These are phyloP conservation scores for Drosophila austrosaltans DNA, from an alignment of 2,888 invertebrate genomes.

Conservation along the genomic window DNA sequence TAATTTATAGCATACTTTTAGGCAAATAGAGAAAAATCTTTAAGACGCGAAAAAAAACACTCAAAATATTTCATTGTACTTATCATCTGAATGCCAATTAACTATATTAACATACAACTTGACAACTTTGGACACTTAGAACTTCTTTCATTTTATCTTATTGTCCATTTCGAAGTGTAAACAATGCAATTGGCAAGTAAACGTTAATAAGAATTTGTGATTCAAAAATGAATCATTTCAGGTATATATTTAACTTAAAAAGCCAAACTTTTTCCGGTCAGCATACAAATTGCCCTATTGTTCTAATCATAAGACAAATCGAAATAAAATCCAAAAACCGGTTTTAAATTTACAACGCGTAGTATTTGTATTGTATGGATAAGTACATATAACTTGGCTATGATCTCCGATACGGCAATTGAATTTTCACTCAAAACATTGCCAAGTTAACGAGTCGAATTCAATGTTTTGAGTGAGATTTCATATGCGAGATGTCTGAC, in stretches of 20 bases:
- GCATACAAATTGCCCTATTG: conserved; percentile 5
- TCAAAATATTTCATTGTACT: conserved; percentile 18
- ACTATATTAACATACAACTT: conserved; percentile 12
- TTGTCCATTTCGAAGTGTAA: conserved; percentile 19
- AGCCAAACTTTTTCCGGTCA: neutral
- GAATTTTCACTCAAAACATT: conserved; percentile 1
- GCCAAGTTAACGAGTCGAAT: neutral
- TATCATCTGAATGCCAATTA: conserved; percentile 2
- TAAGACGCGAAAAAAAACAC: neutral
- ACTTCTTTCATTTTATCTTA: neutral
- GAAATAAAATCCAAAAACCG: neutral
- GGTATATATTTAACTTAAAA: neutral
- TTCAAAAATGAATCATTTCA: conserved; percentile 31
- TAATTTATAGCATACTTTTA: conserved; percentile 37
- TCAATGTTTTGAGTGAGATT: conserved; percentile 3
- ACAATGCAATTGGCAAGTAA: conserved; percentile 24
- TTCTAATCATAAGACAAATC: conserved; percentile 10
- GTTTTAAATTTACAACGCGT: conserved; percentile 5
- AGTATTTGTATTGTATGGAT: neutral
- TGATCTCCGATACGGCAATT: neutral
- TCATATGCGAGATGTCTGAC: too few species aligned
- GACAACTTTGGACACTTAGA: conserved; percentile 22
- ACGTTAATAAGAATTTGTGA: conserved; percentile 42
- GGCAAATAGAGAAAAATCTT: conserved; percentile 14
- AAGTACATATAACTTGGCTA: neutral